phyloP scores from a whole-genome alignment of 2,888 invertebrate species.

The Hypomecis atomaria region DNA sequence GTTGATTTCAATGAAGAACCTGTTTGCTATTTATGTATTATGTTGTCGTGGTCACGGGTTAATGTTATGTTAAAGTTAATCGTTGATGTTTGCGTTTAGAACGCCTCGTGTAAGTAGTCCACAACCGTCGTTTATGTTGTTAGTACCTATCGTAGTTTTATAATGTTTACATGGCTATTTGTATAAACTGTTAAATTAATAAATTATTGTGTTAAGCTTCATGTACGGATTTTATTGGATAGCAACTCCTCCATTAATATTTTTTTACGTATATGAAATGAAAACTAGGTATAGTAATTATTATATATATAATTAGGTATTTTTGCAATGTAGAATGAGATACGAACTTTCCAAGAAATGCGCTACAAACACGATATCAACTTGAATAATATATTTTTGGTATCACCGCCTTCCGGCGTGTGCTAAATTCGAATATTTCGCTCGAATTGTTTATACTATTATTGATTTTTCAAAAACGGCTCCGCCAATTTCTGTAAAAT shows the following conservation, averaged over 20 bases:
- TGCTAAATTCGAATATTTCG: too few species aligned
- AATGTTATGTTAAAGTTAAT: constrained; percentile 58
- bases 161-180: constrained; percentile 81
- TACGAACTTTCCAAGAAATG: too few species aligned
- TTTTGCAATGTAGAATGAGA: too few species aligned
- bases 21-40: not conserved
- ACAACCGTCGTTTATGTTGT: constrained; percentile 69
- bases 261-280: too few species aligned
- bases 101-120: constrained; percentile 70
- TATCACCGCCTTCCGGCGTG: too few species aligned
- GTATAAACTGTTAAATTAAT: constrained; percentile 81
- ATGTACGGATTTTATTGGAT: constrained; percentile 23
- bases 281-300: too few species aligned
- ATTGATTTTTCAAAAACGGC: too few species aligned
- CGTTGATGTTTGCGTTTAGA: constrained; percentile 81
- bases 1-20: constrained; percentile 41
- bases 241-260: not conserved
- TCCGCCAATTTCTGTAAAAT: too few species aligned
- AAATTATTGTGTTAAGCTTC: constrained; percentile 80
- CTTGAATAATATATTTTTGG: too few species aligned
- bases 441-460: too few species aligned
- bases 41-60: constrained; percentile 12
- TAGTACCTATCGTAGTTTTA: constrained; percentile 71
- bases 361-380: too few species aligned
- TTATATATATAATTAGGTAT: too few species aligned